Base-by-base conservation (phyloP, 2,113 vertebrate species). In the Ammodytes marinus region DNA sequence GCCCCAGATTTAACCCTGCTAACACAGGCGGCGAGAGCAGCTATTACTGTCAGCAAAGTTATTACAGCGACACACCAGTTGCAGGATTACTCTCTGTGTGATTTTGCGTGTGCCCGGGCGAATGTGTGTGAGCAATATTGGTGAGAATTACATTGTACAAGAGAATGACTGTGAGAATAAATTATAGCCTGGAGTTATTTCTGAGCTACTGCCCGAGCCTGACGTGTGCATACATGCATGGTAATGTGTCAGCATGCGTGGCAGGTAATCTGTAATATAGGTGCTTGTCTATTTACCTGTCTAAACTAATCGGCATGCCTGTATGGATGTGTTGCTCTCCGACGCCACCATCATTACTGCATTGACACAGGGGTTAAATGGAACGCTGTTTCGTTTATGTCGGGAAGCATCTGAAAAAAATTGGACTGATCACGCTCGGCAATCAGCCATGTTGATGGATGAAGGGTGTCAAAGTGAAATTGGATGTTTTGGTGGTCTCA, bases 21-120 rank as follows among this genome's bases (percentile, higher is more conserved):
- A 27, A 79, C 77, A 84, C 75, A 68, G 61, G 78, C 73, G 82
- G 78, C 70, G n/a, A 83, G 77, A 88, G 71, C 84, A 69, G 86
- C 82, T 87, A 73, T 88, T 86, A 84, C 87, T 89, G 86, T 90
- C 87, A 77, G 86, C 50, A 83, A 74, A 88, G 78, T 85, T 89
- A 85, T 86, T 90, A 87, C 80, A 87, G 80, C 80, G 47, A 1
- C 74, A 80, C 78, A 82, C 70, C 79, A 71, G 79, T 53, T 63
- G 82, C 40, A 70, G 77, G 84, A 86, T 89, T 86, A 86, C 11
- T 9, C 72, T 39, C 39, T 2, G 10, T 55, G 57, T 53, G 75
- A 53, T 50, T 86, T 11, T 0, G 3, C 46, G 71, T 55, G 66
- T 74, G 69, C 6, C 50, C 58, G 61, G 46, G 52, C 13, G 19